Conservation (phyloP, 2,888 invertebrate species). For the Stictocephala bisonia region DNA sequence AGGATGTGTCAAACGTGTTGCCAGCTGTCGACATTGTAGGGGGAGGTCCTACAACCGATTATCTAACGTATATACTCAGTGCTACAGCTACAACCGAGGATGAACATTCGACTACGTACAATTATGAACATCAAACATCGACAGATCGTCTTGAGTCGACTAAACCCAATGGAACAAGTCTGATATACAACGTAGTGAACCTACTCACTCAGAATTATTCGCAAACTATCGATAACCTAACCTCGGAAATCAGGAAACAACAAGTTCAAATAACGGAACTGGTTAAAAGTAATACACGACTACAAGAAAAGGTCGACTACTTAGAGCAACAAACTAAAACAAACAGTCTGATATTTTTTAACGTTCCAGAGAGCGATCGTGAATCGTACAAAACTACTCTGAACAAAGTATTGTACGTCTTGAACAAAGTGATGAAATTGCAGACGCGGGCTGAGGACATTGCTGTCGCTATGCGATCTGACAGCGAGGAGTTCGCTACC, state of each 20-base stretch:
- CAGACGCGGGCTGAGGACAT: background rate
- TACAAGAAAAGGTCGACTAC: background rate
- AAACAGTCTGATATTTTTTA: background rate
- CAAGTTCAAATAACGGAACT: background rate
- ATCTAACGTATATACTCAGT: too few species aligned
- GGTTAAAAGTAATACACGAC: background rate
- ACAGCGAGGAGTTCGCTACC: background rate
- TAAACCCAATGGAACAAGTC: too few species aligned
- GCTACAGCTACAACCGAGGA: too few species aligned
- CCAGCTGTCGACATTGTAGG: too few species aligned
- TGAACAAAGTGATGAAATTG: conserved; percentile 12
- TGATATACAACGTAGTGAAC: too few species aligned
- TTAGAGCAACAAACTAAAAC: conserved; percentile 20
- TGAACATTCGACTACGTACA: too few species aligned
- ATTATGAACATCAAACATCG: too few species aligned
- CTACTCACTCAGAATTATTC: background rate
- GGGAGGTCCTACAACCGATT: too few species aligned
- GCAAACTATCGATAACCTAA: conserved; percentile 4
- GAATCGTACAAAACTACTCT: background rate
- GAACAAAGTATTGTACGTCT: conserved; percentile 4
- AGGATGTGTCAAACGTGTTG: too few species aligned
- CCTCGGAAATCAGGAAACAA: background rate
- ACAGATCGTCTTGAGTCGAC: too few species aligned
- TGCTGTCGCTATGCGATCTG: background rate
- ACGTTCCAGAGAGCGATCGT: background rate